Percentiles rank a stretch among this genome's conserved stretches.
phyloP scores from a whole-genome alignment of 2,888 invertebrate species.

The Ophion ellenae region DNA sequence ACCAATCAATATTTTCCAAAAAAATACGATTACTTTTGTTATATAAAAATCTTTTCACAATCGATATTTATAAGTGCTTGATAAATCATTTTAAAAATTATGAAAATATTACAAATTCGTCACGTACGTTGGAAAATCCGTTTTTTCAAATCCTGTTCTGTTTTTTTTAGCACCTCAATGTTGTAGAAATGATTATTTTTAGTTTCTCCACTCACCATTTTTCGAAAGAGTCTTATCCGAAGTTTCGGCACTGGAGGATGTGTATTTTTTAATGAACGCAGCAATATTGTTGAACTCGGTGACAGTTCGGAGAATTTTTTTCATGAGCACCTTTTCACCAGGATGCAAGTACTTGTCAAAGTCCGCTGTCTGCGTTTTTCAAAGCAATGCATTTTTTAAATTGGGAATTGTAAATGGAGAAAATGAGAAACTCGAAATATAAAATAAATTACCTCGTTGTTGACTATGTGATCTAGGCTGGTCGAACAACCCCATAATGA shows the following conservation, averaged over 20 bases:
- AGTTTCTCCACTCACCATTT: slow-evolving; percentile 36
- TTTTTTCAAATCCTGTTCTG: neutral
- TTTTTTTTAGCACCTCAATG: neutral
- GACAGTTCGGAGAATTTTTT: slow-evolving; percentile 87
- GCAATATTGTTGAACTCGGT: slow-evolving; percentile 87
- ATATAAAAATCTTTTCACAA: too few species aligned
- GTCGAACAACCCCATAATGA: slow-evolving; percentile 87
- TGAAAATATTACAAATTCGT: too few species aligned
- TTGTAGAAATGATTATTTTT: slow-evolving; percentile 6
- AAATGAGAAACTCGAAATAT: neutral
- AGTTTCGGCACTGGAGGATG: slow-evolving; percentile 69
- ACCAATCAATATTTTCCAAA: too few species aligned
- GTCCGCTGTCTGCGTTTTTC: slow-evolving; percentile 79
- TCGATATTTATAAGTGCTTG: too few species aligned
- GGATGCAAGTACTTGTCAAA: slow-evolving; percentile 86
- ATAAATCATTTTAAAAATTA: too few species aligned
- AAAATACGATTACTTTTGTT: too few species aligned
- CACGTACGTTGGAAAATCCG: neutral
- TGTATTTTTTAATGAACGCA: slow-evolving; percentile 86
- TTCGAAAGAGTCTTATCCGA: slow-evolving; percentile 24
- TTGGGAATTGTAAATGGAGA: neutral
- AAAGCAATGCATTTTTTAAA: slow-evolving; percentile 38
- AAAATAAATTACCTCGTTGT: slow-evolving; percentile 76
- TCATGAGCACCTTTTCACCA: slow-evolving; percentile 87
- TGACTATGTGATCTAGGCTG: slow-evolving; percentile 76